Evolutionary conservation across 2,888 invertebrate genomes (phyloP), one percentile per base, ranked within the genome.

Genomic region (Villa cingulata): DNA sequence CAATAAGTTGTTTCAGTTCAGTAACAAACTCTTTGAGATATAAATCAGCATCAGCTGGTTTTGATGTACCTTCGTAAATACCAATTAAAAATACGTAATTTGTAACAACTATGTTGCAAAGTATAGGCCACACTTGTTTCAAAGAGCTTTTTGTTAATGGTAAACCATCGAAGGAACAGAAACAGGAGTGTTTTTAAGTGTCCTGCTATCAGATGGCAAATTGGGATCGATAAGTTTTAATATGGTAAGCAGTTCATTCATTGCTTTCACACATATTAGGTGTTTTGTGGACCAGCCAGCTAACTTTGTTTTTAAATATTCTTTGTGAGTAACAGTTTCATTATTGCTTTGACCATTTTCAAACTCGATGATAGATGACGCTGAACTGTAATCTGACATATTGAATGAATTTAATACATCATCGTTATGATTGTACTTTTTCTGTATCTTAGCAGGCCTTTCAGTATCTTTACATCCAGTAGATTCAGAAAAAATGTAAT

Each of bases 61-160:
- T 51, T 1, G 19, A 20, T 1, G 20, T 2, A 20, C 43, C 43
- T 2, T 5, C 4, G 18, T 37, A 36, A 3, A 49, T 12, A 43
- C 46, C 49, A 16, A 49, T 44, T 23, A 27, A 23, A 15, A 38
- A 4, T 1, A 51, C 45, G 2, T 32, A 10, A 7, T 41, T 27
- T 38, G 50, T 50, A 32, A 23, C 37, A 34, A 18, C 46, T 19
- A 52, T n/a, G 36, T 45, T 46, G 9, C 46, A 10, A 4, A 52
- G 14, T 37, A 52, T 48, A 19, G 52, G 48, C 50, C 52, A 50
- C 12, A 38, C 45, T 44, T 48, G 50, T 9, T 43, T 23, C 10
- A 37, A 16, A 12, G 50, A 49, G 44, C 45, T 51, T 51, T 53
- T 53, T 19, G 43, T 18, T 37, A 52, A 15, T 1, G 52, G 48